Evolutionary conservation across 2,113 vertebrate species (phyloP).

Genomic region (Heloderma charlesbogerti): DNA sequence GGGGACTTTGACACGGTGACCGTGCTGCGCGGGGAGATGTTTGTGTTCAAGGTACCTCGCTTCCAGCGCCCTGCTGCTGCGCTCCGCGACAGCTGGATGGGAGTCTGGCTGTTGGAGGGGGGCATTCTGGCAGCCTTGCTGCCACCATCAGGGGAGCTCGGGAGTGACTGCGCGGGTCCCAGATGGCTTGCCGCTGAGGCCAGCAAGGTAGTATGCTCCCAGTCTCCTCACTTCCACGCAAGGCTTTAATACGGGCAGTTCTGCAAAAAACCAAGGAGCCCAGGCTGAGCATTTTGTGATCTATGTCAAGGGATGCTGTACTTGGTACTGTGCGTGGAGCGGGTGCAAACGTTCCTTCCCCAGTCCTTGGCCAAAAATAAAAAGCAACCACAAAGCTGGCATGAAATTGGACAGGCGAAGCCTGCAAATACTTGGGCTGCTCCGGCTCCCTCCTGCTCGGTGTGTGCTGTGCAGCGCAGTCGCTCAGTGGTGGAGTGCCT

Average conservation of each 20-base stretch:
- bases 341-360: background rate
- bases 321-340: background rate
- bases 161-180: background rate
- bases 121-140: background rate
- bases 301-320: background rate
- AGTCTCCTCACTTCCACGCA: no score
- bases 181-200: background rate
- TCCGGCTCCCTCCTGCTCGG: background rate
- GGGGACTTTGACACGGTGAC: slow-evolving; percentile 95
- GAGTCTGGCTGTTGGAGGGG: background rate
- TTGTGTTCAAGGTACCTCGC: slow-evolving; percentile 92
- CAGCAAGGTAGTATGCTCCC: no score
- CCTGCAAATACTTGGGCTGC: background rate
- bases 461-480: background rate
- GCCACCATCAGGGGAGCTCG: background rate
- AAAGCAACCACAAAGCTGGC: background rate
- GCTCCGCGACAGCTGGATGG: rapidly evolving
- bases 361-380: background rate
- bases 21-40: slow-evolving; percentile 95
- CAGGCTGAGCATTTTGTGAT: background rate
- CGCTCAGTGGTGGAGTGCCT: background rate
- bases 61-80: background rate
- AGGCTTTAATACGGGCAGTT: background rate
- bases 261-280: background rate
- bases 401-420: background rate